phyloP scores from a whole-genome alignment of 2,888 invertebrate species.

The Drosophila percnosoma region DNA sequence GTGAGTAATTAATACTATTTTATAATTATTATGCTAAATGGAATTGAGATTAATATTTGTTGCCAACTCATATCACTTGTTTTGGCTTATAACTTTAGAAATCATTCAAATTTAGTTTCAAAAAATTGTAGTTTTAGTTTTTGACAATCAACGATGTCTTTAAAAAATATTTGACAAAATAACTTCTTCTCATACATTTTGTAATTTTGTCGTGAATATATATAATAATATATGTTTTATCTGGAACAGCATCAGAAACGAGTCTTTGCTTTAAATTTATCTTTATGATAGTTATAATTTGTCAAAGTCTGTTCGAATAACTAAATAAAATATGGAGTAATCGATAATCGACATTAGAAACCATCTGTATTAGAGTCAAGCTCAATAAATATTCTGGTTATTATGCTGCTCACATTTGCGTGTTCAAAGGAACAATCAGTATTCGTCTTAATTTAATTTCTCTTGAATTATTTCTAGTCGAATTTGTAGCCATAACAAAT shows the following conservation, averaged over 20 bases:
- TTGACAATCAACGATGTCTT: background rate
- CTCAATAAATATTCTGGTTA: background rate
- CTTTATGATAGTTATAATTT: background rate
- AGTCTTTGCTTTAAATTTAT: background rate
- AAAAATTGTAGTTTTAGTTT: background rate
- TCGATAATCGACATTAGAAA: accelerated
- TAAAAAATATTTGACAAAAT: background rate
- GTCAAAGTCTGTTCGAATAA: background rate
- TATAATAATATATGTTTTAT: too few relatives aligned
- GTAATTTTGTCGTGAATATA: background rate
- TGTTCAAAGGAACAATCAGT: background rate
- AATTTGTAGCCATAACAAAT: background rate
- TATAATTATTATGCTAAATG: background rate
- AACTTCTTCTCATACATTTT: accelerated
- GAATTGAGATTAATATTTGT: background rate
- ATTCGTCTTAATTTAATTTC: background rate
- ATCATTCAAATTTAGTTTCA: background rate
- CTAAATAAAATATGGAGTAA: background rate
- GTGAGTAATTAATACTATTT: background rate
- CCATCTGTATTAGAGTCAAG: background rate
- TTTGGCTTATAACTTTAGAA: background rate
- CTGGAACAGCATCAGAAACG: too few relatives aligned
- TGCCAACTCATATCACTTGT: background rate
- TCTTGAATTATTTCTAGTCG: background rate
- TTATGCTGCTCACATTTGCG: background rate